These are phyloP conservation scores for Hippocampus guttulatus DNA, from an alignment of 2,113 vertebrate species.

Conservation along the genomic window DNA sequence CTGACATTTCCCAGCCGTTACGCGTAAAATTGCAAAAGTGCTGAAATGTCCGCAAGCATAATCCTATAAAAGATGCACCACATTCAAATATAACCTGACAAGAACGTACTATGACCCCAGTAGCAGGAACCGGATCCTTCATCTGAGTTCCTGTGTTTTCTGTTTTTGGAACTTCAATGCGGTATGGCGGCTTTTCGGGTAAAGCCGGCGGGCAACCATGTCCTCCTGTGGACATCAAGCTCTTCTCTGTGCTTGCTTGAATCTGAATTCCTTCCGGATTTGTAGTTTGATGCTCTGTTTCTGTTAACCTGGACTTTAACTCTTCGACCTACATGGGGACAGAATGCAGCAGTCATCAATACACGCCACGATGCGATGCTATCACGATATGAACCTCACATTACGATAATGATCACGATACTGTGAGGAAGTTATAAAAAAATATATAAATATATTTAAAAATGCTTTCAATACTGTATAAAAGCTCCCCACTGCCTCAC, in stretches of 20 bases:
- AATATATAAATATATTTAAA: no score
- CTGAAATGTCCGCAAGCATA: background rate
- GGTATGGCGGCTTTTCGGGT: constrained; percentile 55
- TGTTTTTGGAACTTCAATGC: constrained; percentile 4
- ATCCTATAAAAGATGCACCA: no score
- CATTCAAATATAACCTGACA: background rate
- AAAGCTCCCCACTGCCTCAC: constrained; percentile 52
- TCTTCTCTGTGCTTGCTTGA: background rate
- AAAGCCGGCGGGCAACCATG: constrained; percentile 54
- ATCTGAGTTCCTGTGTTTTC: constrained; percentile 26
- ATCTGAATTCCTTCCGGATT: background rate
- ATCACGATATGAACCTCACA: no score
- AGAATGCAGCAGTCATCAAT: constrained; percentile 2
- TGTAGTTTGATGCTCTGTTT: constrained; percentile 66
- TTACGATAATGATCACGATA: no score
- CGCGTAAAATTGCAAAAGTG: background rate
- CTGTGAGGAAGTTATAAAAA: no score
- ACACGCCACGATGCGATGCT: background rate
- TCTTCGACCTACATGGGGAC: constrained; percentile 79
- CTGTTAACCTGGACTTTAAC: constrained; percentile 77
- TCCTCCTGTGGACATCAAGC: constrained; percentile 15
- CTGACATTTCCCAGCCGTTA: background rate
- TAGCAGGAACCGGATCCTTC: constrained; percentile 17
- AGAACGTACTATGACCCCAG: constrained; percentile 46
- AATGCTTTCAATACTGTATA: no score